Conservation (phyloP, 2,797 vertebrate species). For the Scyliorhinus canicula region DNA sequence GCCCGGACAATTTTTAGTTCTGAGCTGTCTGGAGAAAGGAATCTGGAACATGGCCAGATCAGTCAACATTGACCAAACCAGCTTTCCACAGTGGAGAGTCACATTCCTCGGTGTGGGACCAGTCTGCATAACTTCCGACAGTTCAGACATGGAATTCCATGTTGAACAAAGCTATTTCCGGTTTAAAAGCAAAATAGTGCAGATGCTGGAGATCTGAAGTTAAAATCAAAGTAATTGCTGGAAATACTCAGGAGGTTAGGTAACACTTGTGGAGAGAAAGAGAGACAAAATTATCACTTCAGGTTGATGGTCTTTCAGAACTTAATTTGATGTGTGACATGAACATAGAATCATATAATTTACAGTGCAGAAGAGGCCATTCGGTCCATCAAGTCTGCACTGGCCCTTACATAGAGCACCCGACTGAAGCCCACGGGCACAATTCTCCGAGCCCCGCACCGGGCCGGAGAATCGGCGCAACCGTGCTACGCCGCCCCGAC, state of each 20-base stretch:
- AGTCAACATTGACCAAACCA: not conserved
- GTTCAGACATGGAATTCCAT: not conserved
- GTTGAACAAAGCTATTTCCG: not conserved
- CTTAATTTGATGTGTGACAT: not conserved
- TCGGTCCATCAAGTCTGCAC: too few relatives aligned
- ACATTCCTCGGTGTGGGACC: not conserved
- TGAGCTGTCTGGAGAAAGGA: constrained; percentile 26
- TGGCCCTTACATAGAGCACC: too few relatives aligned
- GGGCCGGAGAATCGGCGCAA: too few relatives aligned
- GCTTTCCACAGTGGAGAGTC: not conserved
- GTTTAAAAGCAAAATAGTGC: not conserved
- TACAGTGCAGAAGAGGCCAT: too few relatives aligned
- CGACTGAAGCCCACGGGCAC: too few relatives aligned
- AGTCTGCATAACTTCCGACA: not conserved
- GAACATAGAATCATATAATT: too few relatives aligned
- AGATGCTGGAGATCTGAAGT: not conserved
- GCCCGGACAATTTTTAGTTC: not conserved
- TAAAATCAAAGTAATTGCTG: not conserved
- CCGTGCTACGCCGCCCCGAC: too few relatives aligned
- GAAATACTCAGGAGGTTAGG: not conserved
- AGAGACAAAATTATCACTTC: too few relatives aligned
- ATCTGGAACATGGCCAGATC: not conserved
- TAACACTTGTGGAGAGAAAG: not conserved
- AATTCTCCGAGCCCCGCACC: too few relatives aligned
- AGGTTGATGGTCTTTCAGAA: not conserved